Base-by-base conservation (phyloP, 64 coral and sea anemone genomes). In the Platygyra sinensis region DNA sequence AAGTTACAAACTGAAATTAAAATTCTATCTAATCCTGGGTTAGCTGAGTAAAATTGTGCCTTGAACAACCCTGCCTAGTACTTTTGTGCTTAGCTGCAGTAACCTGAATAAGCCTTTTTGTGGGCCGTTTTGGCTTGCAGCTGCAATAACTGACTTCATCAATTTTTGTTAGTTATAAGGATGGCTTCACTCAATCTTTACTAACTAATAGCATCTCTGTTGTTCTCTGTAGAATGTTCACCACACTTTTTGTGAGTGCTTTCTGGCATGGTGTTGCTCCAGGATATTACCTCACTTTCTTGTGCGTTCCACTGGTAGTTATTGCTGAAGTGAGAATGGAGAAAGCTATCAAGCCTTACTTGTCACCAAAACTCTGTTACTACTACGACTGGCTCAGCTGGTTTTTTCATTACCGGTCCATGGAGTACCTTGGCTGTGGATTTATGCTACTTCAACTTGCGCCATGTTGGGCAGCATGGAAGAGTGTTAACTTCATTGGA, bases 191-290 rank as follows among this genome's bases (percentile, higher is more conserved):
- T 46, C 0, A 46, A 5, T 46, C 42, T 46, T 5, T 57, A 57
- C 54, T 57, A 57, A 57, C n/a, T n/a, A n/a, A 1, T 69, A 69
- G 11, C 10, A 62, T 61, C 33, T 10, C 22, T 55, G 0, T 67
- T 39, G 25, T 38, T 86, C 76, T 49, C 80, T 91, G 20, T 73
- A 99, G 97, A 63, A 86, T 99, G 72, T 91, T 79, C 31, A 8
- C 82, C 9, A 96, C 94, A 0, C 91, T 99, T 5, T 32, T 99
- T 14, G 94, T 99, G 6, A 99, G 97, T 91, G 97, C 97, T 18
- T 99, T 99, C 62, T 99, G 97, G 97, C 97, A 99, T 77, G 97
- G 97, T 62, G 94, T 99, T 10, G 88, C 88, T 3, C 97, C 97
- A 24, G 97, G 97, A 0, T 99, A 99, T 82, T 99, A 99, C 46